Evolutionary conservation across 2,888 invertebrate species (phyloP), one percentile per base, ranked within the genome.

Genomic region (Punctoribates punctum): DNA sequence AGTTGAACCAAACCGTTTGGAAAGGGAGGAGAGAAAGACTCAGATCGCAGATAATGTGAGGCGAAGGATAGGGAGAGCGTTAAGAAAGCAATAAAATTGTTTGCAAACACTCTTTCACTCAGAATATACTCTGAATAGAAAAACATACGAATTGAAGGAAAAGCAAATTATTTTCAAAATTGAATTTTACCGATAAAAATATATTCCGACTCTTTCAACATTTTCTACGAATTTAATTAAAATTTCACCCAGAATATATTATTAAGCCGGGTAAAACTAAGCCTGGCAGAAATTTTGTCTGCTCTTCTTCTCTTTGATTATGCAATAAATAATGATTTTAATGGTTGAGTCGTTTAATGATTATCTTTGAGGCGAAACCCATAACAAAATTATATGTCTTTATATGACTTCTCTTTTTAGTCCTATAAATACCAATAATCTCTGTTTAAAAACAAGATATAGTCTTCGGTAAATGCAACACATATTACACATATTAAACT

Each of bases 341-440:
- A 67, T 67, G 67, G 38, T 38, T 67, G 29, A 67, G 67, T 60
- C 20, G 34, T 67, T 67, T 67, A 67, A 67, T 67, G 67, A 67
- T 38, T n/a, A 67, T 38, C 38, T 23, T 65, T 67, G 67, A 67
- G 9, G 67, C 67, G n/a, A 38, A 67, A 34, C 34, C 65, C 65
- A 67, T 67, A 67, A 67, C 67, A 67, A 67, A 67, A 67, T 67
- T 67, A 67, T 67, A 67, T 67, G 34, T 67, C 34, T 23, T 17
- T 46, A 46, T 46, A 46, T 15, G 8, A 11, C 8, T 23, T 57
- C 57, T 60, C 60, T 27, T 13, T 29, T 67, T 67, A 6, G 34
- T 29, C 67, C 67, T 67, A 67, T 67, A 67, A 67, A 67, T 67
- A 67, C 67, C 20, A 60, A 60, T 67, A 27, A 60, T 60, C 25